Conservation (phyloP, 1,140 invertebrate genomes). For the Heliconius himera region DNA sequence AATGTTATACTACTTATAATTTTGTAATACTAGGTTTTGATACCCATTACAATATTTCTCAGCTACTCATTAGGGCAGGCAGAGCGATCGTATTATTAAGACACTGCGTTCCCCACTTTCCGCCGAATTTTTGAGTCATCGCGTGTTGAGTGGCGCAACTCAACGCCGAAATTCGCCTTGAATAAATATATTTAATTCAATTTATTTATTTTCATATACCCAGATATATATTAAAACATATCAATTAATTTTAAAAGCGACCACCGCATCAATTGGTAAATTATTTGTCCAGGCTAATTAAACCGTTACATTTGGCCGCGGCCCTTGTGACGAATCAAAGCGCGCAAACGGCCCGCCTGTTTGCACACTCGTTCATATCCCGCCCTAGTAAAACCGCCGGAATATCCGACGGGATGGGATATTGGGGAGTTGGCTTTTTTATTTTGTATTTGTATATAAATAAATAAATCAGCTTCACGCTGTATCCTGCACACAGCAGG, state of each 20-base stretch:
- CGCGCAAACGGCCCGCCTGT: slow-evolving; percentile 55
- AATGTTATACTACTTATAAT: no score
- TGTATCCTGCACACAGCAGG: no score
- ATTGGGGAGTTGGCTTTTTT: slow-evolving; percentile 37
- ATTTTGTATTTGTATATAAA: no score
- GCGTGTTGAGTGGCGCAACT: neutral
- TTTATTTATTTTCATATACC: neutral
- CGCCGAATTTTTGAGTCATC: no score
- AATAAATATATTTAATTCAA: neutral
- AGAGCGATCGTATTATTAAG: no score
- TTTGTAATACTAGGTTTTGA: no score
- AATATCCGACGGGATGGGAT: slow-evolving; percentile 54
- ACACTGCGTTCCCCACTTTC: no score
- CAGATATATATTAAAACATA: neutral
- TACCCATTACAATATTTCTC: no score
- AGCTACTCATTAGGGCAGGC: no score
- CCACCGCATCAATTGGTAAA: slow-evolving; percentile 4
- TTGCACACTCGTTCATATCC: slow-evolving; percentile 78
- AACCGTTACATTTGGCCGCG: slow-evolving; percentile 52
- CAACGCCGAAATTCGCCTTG: neutral
- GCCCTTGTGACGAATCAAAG: slow-evolving; percentile 60
- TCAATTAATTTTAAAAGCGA: slow-evolving; percentile 6
- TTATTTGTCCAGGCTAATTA: slow-evolving; percentile 54
- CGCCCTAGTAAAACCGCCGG: slow-evolving; percentile 61
- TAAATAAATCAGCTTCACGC: no score